A percentile compares a stretch with the other conserved stretches of the same genome.
These are phyloP conservation scores for Tamandua tetradactyla DNA, from an alignment of 2,797 vertebrate genomes.

Conservation along the genomic window DNA sequence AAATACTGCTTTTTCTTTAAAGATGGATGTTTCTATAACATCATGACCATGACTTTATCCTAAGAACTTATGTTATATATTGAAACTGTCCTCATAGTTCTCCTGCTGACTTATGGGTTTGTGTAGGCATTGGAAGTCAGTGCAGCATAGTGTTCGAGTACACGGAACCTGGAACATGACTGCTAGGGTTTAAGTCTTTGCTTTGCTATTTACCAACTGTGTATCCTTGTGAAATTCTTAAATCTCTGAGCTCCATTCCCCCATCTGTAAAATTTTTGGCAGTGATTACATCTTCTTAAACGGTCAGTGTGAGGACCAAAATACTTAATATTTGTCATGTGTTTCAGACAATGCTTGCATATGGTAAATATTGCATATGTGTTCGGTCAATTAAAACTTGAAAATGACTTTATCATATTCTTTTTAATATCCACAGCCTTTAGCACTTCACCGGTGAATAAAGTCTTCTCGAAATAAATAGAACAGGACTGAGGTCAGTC, in stretches of 20 bases:
- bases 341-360: not conserved
- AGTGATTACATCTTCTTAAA: not conserved
- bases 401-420: not conserved
- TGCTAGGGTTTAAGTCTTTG: not conserved
- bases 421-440: not conserved
- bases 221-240: not conserved
- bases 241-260: not conserved
- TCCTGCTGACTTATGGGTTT: not conserved
- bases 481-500: not conserved
- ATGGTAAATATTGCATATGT: not conserved
- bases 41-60: not conserved
- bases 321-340: not conserved
- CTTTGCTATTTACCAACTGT: not conserved
- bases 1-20: not conserved
- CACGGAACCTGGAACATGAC: not conserved
- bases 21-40: not conserved
- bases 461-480: not conserved
- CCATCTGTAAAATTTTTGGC: not conserved
- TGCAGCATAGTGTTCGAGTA: fast-evolving
- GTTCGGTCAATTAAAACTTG: not conserved
- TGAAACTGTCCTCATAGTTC: not conserved
- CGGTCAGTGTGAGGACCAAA: not conserved
- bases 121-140: not conserved
- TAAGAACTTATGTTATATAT: not conserved
- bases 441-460: not conserved